A percentile compares a stretch with the other conserved stretches of the same genome.
Conservation (phyloP, 1,140 invertebrate species). For the Hyles vespertilio region DNA sequence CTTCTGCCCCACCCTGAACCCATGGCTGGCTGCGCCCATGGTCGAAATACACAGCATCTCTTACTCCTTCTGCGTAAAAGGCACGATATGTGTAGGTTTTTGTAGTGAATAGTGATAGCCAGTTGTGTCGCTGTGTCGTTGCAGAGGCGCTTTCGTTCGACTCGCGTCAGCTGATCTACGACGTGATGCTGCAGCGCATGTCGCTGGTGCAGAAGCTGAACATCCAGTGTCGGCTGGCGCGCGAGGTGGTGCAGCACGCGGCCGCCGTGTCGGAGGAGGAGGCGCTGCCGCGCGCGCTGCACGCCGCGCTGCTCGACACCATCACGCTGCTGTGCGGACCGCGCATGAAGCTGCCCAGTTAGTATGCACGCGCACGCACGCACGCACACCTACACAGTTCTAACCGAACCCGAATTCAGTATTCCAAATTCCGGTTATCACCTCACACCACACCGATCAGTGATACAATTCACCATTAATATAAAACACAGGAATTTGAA, state of each 20-base stretch:
- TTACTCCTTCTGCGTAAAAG: too few relatives aligned
- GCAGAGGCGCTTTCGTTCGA: constrained; percentile 48
- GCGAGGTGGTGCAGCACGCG: constrained; percentile 51
- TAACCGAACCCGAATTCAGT: too few relatives aligned
- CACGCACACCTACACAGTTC: too few relatives aligned
- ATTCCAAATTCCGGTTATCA: too few relatives aligned
- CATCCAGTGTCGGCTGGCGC: constrained; percentile 54
- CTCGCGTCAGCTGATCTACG: constrained; percentile 61
- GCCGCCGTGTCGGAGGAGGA: constrained; percentile 46
- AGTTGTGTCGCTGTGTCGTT: background rate
- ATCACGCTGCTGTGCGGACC: constrained; percentile 54
- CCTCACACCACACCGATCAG: too few relatives aligned
- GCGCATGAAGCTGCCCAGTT: constrained; percentile 52
- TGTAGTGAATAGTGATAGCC: background rate
- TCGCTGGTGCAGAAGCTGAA: constrained; percentile 57
- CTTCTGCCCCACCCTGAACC: too few relatives aligned
- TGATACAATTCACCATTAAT: too few relatives aligned
- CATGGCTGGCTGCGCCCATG: too few relatives aligned
- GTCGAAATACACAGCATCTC: too few relatives aligned
- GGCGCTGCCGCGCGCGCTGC: constrained; percentile 31
- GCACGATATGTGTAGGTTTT: too few relatives aligned
- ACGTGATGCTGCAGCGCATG: constrained; percentile 67
- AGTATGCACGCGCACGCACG: constrained; percentile 8
- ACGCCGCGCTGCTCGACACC: constrained; percentile 45
- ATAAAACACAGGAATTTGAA: too few relatives aligned